phyloP scores from a whole-genome alignment of 2,113 vertebrate genomes.

The Eolophus roseicapilla region DNA sequence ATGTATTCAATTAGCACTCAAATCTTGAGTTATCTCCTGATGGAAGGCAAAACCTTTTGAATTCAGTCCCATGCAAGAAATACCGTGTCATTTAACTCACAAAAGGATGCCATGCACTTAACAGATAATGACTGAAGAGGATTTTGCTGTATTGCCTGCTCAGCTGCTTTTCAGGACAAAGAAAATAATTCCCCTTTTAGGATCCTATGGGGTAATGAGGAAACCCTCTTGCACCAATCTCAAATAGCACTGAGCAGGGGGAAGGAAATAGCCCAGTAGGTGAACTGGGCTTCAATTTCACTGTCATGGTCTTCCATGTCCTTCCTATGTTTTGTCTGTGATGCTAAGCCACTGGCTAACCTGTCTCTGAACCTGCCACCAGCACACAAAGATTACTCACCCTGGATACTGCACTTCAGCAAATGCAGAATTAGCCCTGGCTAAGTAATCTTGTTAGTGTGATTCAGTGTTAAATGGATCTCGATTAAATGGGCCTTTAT shows the following conservation, averaged over 20 bases:
- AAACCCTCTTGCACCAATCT: conserved; percentile 37
- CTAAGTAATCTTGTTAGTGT: conserved; percentile 66
- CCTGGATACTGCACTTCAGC: conserved; percentile 65
- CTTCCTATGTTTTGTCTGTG: conserved; percentile 56
- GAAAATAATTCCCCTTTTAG: conserved; percentile 63
- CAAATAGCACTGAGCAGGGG: not conserved
- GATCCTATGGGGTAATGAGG: conserved; percentile 44
- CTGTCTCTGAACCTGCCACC: conserved; percentile 52
- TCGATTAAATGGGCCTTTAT: conserved; percentile 73
- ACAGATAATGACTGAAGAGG: conserved; percentile 68
- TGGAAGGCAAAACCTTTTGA: conserved; percentile 68
- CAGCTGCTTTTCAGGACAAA: conserved; percentile 63
- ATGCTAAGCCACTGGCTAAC: conserved; percentile 60
- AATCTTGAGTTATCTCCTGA: conserved; percentile 68
- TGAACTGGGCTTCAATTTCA: conserved; percentile 17
- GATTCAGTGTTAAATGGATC: conserved; percentile 73
- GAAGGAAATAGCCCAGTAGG: not conserved
- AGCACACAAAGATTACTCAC: conserved; percentile 48
- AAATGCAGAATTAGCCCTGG: conserved; percentile 59
- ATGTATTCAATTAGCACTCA: conserved; percentile 70
- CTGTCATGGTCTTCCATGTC: conserved; percentile 36
- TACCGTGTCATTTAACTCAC: conserved; percentile 68
- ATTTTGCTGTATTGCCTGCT: conserved; percentile 65
- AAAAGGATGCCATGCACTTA: conserved; percentile 68
- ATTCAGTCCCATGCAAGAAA: conserved; percentile 63